phyloP scores from a whole-genome alignment of 2,797 vertebrate genomes.

The Cheracebus regulus region DNA sequence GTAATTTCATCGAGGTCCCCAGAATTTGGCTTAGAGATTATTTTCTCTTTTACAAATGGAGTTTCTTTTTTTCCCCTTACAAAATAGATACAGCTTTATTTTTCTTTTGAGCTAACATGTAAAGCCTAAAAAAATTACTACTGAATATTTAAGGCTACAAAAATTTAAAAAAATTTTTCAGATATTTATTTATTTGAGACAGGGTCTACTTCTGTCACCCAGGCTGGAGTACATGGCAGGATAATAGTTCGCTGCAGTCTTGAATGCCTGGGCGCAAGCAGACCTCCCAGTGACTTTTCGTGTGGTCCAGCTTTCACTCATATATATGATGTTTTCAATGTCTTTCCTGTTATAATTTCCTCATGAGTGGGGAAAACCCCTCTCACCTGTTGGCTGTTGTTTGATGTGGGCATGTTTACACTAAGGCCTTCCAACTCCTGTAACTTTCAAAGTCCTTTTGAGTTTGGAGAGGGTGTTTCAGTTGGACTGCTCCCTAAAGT shows the following conservation, averaged over 20 bases:
- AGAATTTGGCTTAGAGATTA: neutral
- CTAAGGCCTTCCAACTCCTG: neutral
- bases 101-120: neutral
- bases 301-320: neutral
- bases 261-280: neutral
- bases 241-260: neutral
- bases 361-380: neutral
- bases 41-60: neutral
- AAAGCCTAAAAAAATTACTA: neutral
- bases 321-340: neutral
- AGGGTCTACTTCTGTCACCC: neutral
- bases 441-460: neutral
- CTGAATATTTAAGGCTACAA: neutral
- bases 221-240: neutral
- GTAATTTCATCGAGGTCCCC: neutral
- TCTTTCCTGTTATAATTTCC: neutral
- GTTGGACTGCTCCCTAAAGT: neutral
- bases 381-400: neutral
- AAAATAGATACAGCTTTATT: neutral
- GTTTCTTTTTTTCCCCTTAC: neutral
- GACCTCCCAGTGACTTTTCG: neutral
- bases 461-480: neutral
- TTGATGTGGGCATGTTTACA: neutral
- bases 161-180: neutral
- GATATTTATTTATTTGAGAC: neutral